These are phyloP conservation scores for Eulemur macaco DNA, from an alignment of 2,113 vertebrate genomes.

Conservation along the genomic window DNA sequence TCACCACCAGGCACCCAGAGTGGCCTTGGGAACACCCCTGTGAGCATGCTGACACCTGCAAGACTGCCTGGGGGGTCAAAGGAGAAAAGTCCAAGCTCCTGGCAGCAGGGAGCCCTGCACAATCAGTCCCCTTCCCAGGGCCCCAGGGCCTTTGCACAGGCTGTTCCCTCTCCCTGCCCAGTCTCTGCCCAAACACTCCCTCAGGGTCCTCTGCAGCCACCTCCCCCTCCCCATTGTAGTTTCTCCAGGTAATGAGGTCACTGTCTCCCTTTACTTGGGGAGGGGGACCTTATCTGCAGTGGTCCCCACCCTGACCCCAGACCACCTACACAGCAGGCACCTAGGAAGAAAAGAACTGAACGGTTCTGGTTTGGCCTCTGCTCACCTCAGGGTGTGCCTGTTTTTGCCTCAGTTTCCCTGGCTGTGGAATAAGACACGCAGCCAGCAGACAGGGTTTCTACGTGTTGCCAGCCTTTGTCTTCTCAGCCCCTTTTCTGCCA, in stretches of 20 bases:
- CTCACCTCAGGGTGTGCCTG: background rate
- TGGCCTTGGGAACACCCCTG: background rate
- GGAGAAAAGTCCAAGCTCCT: no score
- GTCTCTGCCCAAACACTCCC: background rate
- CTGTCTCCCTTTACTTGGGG: background rate
- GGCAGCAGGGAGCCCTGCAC: no score
- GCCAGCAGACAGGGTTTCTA: no score
- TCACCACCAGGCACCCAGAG: background rate
- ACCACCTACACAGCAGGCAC: background rate
- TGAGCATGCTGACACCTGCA: background rate
- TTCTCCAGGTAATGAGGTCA: background rate
- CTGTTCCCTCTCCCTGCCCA: background rate
- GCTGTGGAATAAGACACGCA: background rate
- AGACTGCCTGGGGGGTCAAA: no score
- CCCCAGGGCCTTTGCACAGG: background rate
- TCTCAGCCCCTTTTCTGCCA: background rate
- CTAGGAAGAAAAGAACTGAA: background rate
- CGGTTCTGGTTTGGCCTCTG: accelerated
- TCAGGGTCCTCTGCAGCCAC: no score
- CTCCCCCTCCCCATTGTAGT: accelerated
- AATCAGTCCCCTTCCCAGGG: background rate
- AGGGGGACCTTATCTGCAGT: background rate
- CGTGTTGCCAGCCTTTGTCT: background rate
- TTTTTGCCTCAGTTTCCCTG: background rate
- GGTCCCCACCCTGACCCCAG: background rate